These are phyloP conservation scores for Drosophila biarmipes DNA, from an alignment of 1,140 invertebrate genomes.

Conservation along the genomic window DNA sequence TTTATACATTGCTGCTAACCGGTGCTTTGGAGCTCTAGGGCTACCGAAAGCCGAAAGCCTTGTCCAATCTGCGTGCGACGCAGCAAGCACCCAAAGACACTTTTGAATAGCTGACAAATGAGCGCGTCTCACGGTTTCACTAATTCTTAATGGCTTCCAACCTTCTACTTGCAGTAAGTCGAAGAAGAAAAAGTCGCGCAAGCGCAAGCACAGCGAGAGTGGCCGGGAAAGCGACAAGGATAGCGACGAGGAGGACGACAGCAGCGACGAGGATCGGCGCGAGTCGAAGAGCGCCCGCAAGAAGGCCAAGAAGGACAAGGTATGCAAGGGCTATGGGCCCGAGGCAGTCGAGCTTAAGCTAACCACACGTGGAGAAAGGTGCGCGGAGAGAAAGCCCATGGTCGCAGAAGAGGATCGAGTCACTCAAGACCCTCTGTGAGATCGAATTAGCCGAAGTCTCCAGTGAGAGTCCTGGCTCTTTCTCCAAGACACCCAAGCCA, in stretches of 20 bases:
- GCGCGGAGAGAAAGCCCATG: conserved; percentile 4
- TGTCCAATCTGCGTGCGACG: conserved; percentile 35
- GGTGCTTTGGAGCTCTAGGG: conserved; percentile 27
- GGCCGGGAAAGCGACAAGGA: conserved; percentile 75
- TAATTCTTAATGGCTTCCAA: conserved; percentile 4
- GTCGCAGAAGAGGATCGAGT: background rate
- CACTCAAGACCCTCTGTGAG: background rate
- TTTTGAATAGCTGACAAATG: conserved; percentile 4
- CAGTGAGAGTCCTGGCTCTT: conserved; percentile 4
- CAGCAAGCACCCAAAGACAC: conserved; percentile 28
- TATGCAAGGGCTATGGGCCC: conserved; percentile 67
- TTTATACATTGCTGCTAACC: conserved; percentile 66
- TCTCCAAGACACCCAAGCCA: conserved; percentile 10
- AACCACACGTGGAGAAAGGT: conserved; percentile 15
- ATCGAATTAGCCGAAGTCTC: background rate
- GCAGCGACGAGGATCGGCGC: conserved; percentile 84
- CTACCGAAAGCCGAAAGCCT: conserved; percentile 33
- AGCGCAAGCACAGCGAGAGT: conserved; percentile 83
- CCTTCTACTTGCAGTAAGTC: conserved; percentile 82
- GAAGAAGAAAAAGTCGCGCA: conserved; percentile 86
- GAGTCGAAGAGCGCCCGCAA: conserved; percentile 77
- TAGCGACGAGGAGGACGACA: conserved; percentile 84
- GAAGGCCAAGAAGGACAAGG: conserved; percentile 86
- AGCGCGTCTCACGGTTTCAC: background rate
- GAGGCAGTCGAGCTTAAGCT: background rate